phyloP scores from a whole-genome alignment of 2,888 invertebrate genomes.

The Nudaria mundana region DNA sequence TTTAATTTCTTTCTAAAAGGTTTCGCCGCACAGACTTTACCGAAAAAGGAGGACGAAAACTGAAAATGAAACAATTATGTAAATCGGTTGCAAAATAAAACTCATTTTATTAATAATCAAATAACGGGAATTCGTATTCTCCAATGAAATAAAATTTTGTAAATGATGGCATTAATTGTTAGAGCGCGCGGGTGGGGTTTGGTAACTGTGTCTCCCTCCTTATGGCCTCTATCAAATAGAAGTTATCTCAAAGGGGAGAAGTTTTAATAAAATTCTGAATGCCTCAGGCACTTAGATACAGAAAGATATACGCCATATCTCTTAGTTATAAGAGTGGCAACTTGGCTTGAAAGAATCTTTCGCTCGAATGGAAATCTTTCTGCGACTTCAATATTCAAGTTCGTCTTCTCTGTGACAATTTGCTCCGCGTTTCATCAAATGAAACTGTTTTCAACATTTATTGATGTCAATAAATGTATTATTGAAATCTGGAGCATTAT shows the following conservation, averaged over 20 bases:
- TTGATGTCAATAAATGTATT: conserved; percentile 19
- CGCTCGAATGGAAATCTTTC: conserved; percentile 51
- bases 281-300: conserved; percentile 67
- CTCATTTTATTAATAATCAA: conserved; percentile 78
- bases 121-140: conserved; percentile 71
- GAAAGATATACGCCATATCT: conserved; percentile 58
- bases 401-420: conserved; percentile 41
- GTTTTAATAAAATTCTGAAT: conserved; percentile 77
- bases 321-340: conserved; percentile 53
- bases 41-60: conserved; percentile 57
- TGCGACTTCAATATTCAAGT: conserved; percentile 51
- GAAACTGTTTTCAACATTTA: conserved; percentile 25
- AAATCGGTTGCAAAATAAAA: conserved; percentile 77
- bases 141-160: conserved; percentile 74
- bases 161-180: conserved; percentile 75
- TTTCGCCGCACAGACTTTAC: conserved; percentile 54
- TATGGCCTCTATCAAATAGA: conserved; percentile 73
- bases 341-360: conserved; percentile 50
- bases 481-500: conserved; percentile 14
- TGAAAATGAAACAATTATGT: conserved; percentile 78
- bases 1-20: conserved; percentile 69
- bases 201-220: conserved; percentile 35
- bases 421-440: conserved; percentile 38
- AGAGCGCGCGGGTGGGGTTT: conserved; percentile 33
- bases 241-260: conserved; percentile 76